Evolutionary conservation across 2,113 vertebrate species (phyloP), one percentile per base, ranked within the genome.

Genomic region (Aix galericulata): DNA sequence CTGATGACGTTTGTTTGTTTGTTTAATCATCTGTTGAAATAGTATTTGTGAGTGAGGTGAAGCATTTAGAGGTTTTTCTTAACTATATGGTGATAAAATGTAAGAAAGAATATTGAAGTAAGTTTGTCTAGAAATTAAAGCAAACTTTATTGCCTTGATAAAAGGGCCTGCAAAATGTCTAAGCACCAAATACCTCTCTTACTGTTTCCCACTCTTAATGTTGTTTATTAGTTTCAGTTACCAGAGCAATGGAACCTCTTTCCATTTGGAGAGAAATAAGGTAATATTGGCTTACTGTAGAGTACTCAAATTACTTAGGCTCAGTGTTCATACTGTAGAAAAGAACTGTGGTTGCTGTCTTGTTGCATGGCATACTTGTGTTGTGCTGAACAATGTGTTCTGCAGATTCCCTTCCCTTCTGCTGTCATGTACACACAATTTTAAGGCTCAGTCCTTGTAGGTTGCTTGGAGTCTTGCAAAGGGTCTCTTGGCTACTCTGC

Each of bases 291-390:
- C 82, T 38, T 76, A 6, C 40, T 85, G 13, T 2, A 66, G 59
- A 83, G 32, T 74, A 18, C 44, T 73, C 64, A 38, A 69, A 78
- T 78, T 78, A 29, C 25, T 84, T 82, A 20, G 16, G 9, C 9
- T 91, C 32, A 26, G 1, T 79, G 31, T 15, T 79, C 8, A 3
- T 75, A 11, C 46, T 60, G 8, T 4, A 78, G 64, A 71, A 74
- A 31, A 34, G 66, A 89, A 17, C 42, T 82, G 36, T 44, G 27
- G 34, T 62, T 79, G 17, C 31, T 52, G 52, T 44, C 23, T 27
- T n/a, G 46, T 73, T 88, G 48, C 36, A 3, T 9, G 34, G 40
- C 55, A 2, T 14, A 5, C 27, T 34, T 2, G 0, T 0, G 48
- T 50, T 50, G 60, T 17, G 25, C 60, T 62, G 60, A 52, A 50